Evolutionary conservation across 2,113 vertebrate genomes (phyloP).

Genomic region (Sterna hirundo): DNA sequence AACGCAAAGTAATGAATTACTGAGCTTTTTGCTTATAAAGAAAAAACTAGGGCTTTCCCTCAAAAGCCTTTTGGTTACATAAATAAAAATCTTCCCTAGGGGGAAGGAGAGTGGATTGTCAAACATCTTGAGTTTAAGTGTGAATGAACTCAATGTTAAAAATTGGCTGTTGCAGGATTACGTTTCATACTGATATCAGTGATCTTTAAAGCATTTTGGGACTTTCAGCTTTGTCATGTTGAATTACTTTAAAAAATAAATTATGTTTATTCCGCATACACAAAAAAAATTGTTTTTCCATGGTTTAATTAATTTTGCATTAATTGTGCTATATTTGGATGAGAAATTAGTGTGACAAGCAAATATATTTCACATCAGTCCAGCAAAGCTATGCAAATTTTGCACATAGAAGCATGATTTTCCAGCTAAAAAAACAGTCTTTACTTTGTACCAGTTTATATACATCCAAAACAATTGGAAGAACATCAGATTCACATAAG

Average conservation of each 20-base stretch:
- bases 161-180: not conserved
- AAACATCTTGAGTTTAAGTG: not conserved
- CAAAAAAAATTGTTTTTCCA: not conserved
- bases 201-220: not conserved
- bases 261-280: not conserved
- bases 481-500: not conserved
- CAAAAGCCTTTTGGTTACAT: not conserved
- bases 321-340: constrained; percentile 45
- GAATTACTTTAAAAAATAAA: not conserved
- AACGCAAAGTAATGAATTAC: not conserved
- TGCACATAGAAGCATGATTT: not conserved
- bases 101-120: not conserved
- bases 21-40: not conserved
- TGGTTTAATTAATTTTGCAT: constrained; percentile 37
- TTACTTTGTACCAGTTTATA: not conserved
- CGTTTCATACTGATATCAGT: not conserved
- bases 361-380: constrained; percentile 20
- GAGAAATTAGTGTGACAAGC: not conserved
- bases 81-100: not conserved
- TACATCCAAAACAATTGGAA: not conserved
- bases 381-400: constrained; percentile 30
- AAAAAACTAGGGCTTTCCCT: not conserved
- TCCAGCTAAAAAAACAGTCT: not conserved
- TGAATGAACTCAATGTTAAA: not conserved
- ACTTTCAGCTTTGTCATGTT: not conserved